Evolutionary conservation across 2,888 invertebrate genomes (phyloP).

Genomic region (Parnassius orleans): DNA sequence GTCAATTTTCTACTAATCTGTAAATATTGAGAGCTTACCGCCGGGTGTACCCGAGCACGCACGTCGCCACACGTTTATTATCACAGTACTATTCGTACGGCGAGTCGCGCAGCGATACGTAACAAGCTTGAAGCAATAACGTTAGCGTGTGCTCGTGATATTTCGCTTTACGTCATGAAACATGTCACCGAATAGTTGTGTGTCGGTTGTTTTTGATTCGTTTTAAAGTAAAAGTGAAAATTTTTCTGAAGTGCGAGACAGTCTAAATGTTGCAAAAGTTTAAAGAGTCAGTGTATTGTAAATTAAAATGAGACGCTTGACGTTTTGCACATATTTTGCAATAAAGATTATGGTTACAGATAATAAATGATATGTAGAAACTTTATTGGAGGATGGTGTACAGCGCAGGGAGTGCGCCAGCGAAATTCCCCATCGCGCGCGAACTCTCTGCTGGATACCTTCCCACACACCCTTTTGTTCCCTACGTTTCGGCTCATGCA

Average conservation of each 20-base stretch:
- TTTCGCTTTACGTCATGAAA: slow-evolving; percentile 68
- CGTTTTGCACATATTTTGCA: slow-evolving; percentile 79
- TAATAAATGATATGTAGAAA: slow-evolving; percentile 63
- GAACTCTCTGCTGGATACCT: slow-evolving; percentile 40
- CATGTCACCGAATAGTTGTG: slow-evolving; percentile 72
- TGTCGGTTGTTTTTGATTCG: slow-evolving; percentile 71
- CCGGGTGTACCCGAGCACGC: slow-evolving; percentile 54
- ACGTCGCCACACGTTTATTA: slow-evolving; percentile 68
- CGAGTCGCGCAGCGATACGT: slow-evolving; percentile 47
- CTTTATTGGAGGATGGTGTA: slow-evolving; percentile 46
- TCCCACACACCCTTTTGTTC: neutral
- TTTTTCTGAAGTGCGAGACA: slow-evolving; percentile 63
- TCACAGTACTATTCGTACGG: slow-evolving; percentile 59
- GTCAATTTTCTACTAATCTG: slow-evolving; percentile 79
- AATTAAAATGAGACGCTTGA: slow-evolving; percentile 74
- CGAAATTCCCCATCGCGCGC: slow-evolving; percentile 60
- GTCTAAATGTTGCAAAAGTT: slow-evolving; percentile 69
- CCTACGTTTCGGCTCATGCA: slow-evolving; percentile 13
- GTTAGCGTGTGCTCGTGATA: slow-evolving; percentile 69
- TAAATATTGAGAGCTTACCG: slow-evolving; percentile 79
- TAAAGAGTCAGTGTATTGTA: slow-evolving; percentile 73
- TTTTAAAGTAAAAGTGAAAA: slow-evolving; percentile 60
- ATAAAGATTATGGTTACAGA: slow-evolving; percentile 71
- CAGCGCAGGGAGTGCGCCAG: slow-evolving; percentile 49
- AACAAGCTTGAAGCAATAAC: slow-evolving; percentile 70